Percentiles rank a stretch among this genome's conserved stretches.
phyloP scores from a whole-genome alignment of 1,140 invertebrate genomes.

The Cyclina sinensis region DNA sequence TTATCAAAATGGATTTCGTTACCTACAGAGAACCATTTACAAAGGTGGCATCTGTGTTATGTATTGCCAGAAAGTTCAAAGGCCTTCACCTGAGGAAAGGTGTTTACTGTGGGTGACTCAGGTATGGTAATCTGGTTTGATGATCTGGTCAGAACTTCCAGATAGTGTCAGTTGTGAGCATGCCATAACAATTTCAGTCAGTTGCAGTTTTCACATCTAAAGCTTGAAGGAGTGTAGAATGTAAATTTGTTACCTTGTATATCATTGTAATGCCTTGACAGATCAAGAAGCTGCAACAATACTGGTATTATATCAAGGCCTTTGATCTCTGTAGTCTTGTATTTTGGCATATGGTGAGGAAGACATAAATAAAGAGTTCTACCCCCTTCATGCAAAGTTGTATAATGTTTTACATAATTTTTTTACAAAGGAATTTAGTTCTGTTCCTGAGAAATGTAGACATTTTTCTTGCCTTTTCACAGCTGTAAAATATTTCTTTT shows the following conservation, averaged over 20 bases:
- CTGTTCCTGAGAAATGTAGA: too few relatives aligned
- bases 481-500: too few relatives aligned
- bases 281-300: neutral
- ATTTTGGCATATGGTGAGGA: too few relatives aligned
- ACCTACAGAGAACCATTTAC: slow-evolving; percentile 10
- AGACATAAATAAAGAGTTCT: too few relatives aligned
- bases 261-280: neutral
- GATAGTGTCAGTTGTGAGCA: neutral
- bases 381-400: too few relatives aligned
- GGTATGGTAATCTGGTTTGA: slow-evolving; percentile 36
- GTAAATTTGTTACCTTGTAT: neutral
- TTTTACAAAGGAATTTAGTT: too few relatives aligned
- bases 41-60: slow-evolving; percentile 33
- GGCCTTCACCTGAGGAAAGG: neutral
- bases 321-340: too few relatives aligned
- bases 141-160: slow-evolving; percentile 11
- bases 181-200: neutral
- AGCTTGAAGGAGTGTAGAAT: neutral
- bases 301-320: neutral
- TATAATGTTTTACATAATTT: too few relatives aligned
- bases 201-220: neutral
- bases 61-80: slow-evolving; percentile 31
- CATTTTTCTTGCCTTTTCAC: too few relatives aligned
- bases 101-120: neutral
- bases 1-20: slow-evolving; percentile 21